A percentile compares a stretch with the other conserved stretches of the same genome.
These are phyloP conservation scores for Oceanodroma tethys DNA, from an alignment of 2,113 vertebrate species.

Conservation along the genomic window DNA sequence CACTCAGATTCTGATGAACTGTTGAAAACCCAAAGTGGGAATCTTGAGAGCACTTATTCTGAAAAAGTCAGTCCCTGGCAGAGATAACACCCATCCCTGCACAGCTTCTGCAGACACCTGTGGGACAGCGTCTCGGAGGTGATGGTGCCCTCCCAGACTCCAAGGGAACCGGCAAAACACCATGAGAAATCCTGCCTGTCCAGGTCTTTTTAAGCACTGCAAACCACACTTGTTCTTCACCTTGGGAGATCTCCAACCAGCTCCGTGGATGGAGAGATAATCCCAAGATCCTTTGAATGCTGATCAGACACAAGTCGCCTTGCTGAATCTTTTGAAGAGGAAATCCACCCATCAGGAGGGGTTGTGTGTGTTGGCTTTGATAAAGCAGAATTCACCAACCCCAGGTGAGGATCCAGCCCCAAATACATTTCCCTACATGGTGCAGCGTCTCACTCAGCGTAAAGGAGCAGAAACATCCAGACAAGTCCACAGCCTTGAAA, in stretches of 20 bases:
- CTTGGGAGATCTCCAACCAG: background rate
- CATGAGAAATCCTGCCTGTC: background rate
- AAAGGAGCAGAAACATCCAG: background rate
- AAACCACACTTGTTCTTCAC: background rate
- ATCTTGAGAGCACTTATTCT: background rate
- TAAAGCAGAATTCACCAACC: background rate
- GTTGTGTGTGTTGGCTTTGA: background rate
- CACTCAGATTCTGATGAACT: background rate
- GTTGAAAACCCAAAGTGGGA: background rate
- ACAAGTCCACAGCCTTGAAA: background rate
- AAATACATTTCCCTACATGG: background rate
- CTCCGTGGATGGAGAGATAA: background rate
- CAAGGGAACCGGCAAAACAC: background rate
- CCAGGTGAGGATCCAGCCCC: background rate
- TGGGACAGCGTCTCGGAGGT: accelerated
- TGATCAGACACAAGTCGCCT: background rate
- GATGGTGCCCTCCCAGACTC: background rate
- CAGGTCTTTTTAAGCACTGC: background rate
- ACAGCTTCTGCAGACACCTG: background rate
- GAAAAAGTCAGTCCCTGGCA: background rate
- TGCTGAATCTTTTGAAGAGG: background rate
- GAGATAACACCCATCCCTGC: background rate
- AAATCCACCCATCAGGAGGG: background rate
- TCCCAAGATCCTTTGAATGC: background rate
- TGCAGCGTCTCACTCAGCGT: background rate